Percentiles rank a stretch among this genome's conserved stretches.
Evolutionary conservation across 2,797 vertebrate genomes (phyloP).

Genomic region (Parauchenoglanis punctatus): DNA sequence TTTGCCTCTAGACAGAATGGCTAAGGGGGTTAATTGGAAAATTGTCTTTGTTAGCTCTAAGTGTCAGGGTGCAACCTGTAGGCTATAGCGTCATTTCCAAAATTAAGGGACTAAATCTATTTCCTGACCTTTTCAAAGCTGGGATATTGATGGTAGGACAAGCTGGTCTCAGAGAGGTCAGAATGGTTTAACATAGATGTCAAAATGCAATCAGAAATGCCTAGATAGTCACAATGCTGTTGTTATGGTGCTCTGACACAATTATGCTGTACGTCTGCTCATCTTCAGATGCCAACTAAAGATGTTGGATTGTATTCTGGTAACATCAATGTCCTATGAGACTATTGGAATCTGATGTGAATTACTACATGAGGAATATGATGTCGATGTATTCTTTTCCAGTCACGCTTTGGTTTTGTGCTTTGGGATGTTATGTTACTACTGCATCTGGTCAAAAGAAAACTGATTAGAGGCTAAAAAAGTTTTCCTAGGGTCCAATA

Average conservation of each 20-base stretch:
- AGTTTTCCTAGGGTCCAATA: too few relatives aligned
- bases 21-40: constrained; percentile 47
- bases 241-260: not conserved
- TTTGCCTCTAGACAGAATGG: constrained; percentile 24
- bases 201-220: not conserved
- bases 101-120: constrained; percentile 54
- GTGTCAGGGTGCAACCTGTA: constrained; percentile 37
- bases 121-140: constrained; percentile 53
- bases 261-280: not conserved
- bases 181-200: not conserved
- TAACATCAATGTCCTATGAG: not conserved
- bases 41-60: constrained; percentile 39
- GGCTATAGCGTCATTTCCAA: constrained; percentile 43
- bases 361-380: not conserved
- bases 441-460: not conserved
- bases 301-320: not conserved
- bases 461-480: too few relatives aligned
- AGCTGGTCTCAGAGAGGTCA: not conserved
- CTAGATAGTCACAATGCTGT: not conserved
- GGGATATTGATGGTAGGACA: not conserved
- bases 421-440: not conserved
- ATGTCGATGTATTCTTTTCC: not conserved
- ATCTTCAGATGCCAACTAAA: not conserved
- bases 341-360: not conserved
- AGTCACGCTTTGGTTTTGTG: not conserved